Evolutionary conservation across 2,113 vertebrate species (phyloP), one percentile per base, ranked within the genome.

Genomic region (Chunga burmeisteri): DNA sequence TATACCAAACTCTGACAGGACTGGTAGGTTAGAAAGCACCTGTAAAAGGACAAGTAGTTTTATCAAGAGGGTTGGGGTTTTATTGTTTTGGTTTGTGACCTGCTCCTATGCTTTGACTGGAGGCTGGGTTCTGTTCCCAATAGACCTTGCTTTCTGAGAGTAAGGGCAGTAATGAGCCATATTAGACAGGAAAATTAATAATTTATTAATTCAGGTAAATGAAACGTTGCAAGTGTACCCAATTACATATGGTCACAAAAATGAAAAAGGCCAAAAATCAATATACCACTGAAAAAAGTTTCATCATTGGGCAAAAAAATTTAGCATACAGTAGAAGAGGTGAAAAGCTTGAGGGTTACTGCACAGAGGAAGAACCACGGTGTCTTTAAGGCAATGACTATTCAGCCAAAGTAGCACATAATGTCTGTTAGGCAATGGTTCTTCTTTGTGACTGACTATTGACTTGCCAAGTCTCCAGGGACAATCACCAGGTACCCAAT

Each of bases 21-120:
- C 95, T 99, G 99, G 98, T 99, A 99, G 83, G 99, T 99, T 83
- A 99, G 97, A 91, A 98, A 99, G 98, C 99, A 99, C 98, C 99
- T 99, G 98, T 58, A 97, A 95, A 93, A 96, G 96, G 78, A 92
- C 11, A 94, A 94, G 67, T 2, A 10, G 46, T 7, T 78, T 58
- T 15, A 58, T 40, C 79, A 89, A 6, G 18, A 81, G n/a, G 23
- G 49, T 50, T 56, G n/a, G 26, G 32, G 19, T 30, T 49, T 58
- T 58, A 9, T 4, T 42, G 34, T 21, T 40, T 16, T 17, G 22
- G 16, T 67, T 74, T 34, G 44, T 78, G 19, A 84, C 30, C 78
- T 71, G 26, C 10, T 53, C 21, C 44, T 71, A 19, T 6, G 7
- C 50, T 65, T 56, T 66, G 56, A 38, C 44, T 80, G 62, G 32